These are phyloP conservation scores for Anabacerthia variegaticeps DNA, from an alignment of 2,797 vertebrate genomes.

Conservation along the genomic window DNA sequence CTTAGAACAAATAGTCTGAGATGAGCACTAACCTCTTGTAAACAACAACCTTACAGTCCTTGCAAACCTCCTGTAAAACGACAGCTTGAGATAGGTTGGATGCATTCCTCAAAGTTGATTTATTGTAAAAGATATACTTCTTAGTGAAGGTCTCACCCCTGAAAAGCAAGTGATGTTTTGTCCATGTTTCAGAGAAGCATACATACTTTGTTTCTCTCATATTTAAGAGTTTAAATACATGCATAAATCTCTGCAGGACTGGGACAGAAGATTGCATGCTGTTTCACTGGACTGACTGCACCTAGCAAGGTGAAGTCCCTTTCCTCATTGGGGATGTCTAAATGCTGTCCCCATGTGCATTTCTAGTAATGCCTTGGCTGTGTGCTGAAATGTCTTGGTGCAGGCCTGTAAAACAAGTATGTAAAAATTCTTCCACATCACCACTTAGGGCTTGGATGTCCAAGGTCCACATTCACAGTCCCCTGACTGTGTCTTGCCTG, in stretches of 20 bases:
- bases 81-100: neutral
- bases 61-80: neutral
- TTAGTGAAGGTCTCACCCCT: neutral
- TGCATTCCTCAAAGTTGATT: neutral
- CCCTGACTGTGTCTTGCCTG: neutral
- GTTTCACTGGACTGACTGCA: accelerated
- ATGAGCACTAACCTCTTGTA: neutral
- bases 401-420: neutral
- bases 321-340: neutral
- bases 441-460: neutral
- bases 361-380: neutral
- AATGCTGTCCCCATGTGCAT: neutral
- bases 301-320: neutral
- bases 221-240: neutral
- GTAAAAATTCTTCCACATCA: neutral
- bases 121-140: neutral
- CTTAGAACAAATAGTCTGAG: neutral
- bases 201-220: neutral
- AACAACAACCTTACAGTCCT: neutral
- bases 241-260: neutral
- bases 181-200: neutral
- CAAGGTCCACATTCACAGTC: neutral
- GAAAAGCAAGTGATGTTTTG: neutral
- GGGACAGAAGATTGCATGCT: neutral
- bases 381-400: neutral